A percentile compares a stretch with the other conserved stretches of the same genome.
Evolutionary conservation across 2,113 vertebrate genomes (phyloP).

Genomic region (Brienomyrus brachyistius): DNA sequence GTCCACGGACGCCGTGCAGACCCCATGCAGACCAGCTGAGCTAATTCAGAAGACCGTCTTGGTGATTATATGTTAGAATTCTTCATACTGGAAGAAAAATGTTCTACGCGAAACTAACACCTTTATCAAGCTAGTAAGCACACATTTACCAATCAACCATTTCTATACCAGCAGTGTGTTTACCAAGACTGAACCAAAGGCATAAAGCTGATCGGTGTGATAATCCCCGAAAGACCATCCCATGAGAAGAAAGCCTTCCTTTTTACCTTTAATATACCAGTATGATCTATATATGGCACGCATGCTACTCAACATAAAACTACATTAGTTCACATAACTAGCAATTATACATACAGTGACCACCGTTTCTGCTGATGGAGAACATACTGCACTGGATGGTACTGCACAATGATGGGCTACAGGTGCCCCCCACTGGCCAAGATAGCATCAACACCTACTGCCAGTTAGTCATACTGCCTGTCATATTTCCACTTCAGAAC

Average conservation of each 20-base stretch:
- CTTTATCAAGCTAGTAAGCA: not conserved
- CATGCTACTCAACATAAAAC: not conserved
- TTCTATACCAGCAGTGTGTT: not conserved
- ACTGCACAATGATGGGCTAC: not conserved
- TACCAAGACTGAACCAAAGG: not conserved
- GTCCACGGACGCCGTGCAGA: not conserved
- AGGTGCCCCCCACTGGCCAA: constrained; percentile 6
- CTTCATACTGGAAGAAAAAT: not conserved
- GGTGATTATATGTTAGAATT: not conserved
- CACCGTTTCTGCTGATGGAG: not conserved
- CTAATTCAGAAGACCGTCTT: not conserved
- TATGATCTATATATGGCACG: not conserved
- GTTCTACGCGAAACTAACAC: not conserved
- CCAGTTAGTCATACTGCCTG: not conserved
- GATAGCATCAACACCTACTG: not conserved
- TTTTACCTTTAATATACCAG: not conserved
- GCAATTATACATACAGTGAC: not conserved
- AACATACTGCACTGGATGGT: not conserved
- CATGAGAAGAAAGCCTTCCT: not conserved
- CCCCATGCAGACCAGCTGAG: not conserved
- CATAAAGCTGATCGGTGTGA: not conserved
- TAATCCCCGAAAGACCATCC: not conserved
- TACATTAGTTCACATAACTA: not conserved
- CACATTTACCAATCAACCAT: not conserved
- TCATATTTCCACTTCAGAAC: too few relatives aligned